A percentile compares a stretch with the other conserved stretches of the same genome.
Evolutionary conservation across 2,113 vertebrate species (phyloP).

Genomic region (Meleagris gallopavo): DNA sequence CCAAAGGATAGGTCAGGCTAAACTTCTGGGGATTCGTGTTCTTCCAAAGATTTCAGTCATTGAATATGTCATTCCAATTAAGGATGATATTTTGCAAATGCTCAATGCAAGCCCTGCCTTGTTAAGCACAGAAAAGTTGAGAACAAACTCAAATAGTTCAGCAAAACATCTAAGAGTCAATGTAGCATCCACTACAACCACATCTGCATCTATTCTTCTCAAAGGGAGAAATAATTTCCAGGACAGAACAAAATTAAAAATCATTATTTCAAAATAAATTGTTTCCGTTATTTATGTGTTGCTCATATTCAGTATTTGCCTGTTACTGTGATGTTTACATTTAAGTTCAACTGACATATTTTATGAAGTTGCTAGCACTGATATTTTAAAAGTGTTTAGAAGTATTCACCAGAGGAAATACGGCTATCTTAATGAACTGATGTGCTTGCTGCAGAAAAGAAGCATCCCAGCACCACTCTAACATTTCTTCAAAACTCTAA

Average conservation of each 20-base stretch:
- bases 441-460: neutral
- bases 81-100: neutral
- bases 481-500: slow-evolving; percentile 19
- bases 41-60: neutral
- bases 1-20: neutral
- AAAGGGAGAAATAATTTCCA: neutral
- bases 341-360: neutral
- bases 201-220: neutral
- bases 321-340: neutral
- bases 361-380: neutral
- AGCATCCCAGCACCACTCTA: neutral
- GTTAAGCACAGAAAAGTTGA: neutral
- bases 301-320: neutral
- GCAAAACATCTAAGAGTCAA: neutral
- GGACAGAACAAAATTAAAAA: neutral
- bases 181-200: neutral
- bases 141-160: neutral
- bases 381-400: neutral
- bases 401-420: neutral
- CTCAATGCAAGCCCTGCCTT: neutral
- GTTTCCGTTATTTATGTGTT: neutral
- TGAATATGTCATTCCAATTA: neutral
- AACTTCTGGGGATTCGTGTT: neutral
- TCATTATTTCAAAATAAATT: neutral
- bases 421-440: neutral